These are phyloP conservation scores for Cotesia congregata DNA, from an alignment of 2,888 invertebrate species.

Conservation along the genomic window DNA sequence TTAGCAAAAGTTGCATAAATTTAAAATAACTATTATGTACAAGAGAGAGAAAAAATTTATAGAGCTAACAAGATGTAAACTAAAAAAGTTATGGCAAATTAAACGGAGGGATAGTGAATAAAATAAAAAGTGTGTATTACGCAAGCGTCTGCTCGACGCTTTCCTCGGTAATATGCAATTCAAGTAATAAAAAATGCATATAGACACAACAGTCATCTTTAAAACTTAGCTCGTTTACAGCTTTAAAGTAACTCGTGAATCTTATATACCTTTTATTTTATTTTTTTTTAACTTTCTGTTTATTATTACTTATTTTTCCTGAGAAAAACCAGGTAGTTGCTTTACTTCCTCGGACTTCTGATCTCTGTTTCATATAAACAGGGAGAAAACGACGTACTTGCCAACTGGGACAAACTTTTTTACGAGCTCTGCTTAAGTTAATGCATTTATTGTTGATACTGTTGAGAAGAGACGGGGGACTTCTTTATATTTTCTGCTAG, in stretches of 20 bases:
- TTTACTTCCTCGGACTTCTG: conserved; percentile 1
- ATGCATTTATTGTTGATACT: conserved; percentile 59
- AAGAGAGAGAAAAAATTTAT: conserved; percentile 21
- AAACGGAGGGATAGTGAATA: neutral
- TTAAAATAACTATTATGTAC: neutral
- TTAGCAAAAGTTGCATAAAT: no score
- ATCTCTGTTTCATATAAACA: conserved; percentile 29
- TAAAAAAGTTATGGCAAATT: neutral
- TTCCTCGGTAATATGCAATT: conserved; percentile 40
- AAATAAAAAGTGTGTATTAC: conserved; percentile 9
- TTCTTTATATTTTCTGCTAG: neutral
- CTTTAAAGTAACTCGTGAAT: conserved; percentile 67
- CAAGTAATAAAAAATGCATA: conserved; percentile 48
- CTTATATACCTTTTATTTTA: conserved; percentile 56
- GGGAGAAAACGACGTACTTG: conserved; percentile 38
- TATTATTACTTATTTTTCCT: conserved; percentile 14
- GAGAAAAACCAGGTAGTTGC: conserved; percentile 22
- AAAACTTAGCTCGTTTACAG: conserved; percentile 62
- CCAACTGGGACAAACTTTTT: conserved; percentile 63
- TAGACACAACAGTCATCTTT: conserved; percentile 56
- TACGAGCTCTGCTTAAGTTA: conserved; percentile 57
- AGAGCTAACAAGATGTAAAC: neutral
- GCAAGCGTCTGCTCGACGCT: conserved; percentile 15
- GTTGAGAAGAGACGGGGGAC: neutral
- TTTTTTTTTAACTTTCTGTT: neutral